Evolutionary conservation across 2,888 invertebrate species (phyloP).

Genomic region (Idaea biselata): DNA sequence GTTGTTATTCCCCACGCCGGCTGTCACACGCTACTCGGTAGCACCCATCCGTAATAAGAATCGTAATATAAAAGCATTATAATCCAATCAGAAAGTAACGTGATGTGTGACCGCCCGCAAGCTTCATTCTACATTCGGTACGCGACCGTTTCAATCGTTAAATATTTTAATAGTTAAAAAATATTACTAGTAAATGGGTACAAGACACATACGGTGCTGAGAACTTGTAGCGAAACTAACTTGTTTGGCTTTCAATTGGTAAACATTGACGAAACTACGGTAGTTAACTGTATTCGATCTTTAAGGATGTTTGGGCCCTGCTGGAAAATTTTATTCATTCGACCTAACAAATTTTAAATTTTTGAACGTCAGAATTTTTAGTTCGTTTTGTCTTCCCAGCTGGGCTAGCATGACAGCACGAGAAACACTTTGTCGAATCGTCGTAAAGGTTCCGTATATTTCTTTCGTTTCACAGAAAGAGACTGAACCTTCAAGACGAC

Average conservation of each 20-base stretch:
- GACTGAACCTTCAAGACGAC: too few relatives aligned
- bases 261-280: too few relatives aligned
- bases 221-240: constrained; percentile 8
- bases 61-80: constrained; percentile 78
- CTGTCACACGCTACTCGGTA: constrained; percentile 69
- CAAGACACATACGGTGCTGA: constrained; percentile 48
- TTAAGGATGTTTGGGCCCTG: too few relatives aligned
- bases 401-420: too few relatives aligned
- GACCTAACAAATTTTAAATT: too few relatives aligned
- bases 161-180: constrained; percentile 66
- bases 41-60: constrained; percentile 72
- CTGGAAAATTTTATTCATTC: too few relatives aligned
- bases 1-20: constrained; percentile 68
- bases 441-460: too few relatives aligned
- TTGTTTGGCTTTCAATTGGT: background rate
- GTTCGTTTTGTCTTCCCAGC: too few relatives aligned
- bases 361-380: too few relatives aligned
- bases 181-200: constrained; percentile 61
- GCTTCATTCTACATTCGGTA: constrained; percentile 66
- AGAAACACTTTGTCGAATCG: too few relatives aligned
- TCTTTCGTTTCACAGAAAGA: too few relatives aligned
- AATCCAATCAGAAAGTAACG: constrained; percentile 75
- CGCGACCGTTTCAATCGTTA: constrained; percentile 63
- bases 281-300: too few relatives aligned
- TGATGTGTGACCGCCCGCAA: constrained; percentile 73